Percentiles rank a stretch among this genome's conserved stretches.
Conservation (phyloP, 2,113 vertebrate species). For the Campylomormyrus numenius region DNA sequence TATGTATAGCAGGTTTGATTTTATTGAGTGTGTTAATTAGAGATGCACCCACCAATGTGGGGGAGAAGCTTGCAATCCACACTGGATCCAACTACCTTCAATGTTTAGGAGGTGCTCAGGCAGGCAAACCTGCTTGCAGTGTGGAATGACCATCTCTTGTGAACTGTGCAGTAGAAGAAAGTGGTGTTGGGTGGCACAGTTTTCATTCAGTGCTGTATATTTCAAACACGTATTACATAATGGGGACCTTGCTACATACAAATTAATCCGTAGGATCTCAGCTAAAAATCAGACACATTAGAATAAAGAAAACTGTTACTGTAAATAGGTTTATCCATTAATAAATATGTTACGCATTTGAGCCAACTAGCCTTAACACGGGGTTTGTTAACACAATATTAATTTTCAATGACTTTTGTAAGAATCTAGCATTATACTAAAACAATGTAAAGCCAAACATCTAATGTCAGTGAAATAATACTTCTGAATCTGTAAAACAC, state of each 20-base stretch:
- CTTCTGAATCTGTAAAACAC: background rate
- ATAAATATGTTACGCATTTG: background rate
- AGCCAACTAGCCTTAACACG: background rate
- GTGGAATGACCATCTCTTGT: background rate
- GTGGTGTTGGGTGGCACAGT: background rate
- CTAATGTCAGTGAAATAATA: background rate
- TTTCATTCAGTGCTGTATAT: background rate
- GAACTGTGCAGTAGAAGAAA: background rate
- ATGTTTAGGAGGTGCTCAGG: background rate
- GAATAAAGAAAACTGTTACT: background rate
- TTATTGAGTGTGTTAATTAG: background rate
- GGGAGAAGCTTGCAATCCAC: too few relatives aligned
- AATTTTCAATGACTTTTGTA: background rate
- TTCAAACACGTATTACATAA: background rate
- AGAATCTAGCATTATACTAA: background rate
- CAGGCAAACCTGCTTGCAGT: background rate
- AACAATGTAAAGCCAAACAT: background rate
- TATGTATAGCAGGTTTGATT: background rate
- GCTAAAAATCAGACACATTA: background rate
- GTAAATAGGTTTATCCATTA: background rate
- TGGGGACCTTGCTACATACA: background rate
- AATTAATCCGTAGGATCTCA: background rate
- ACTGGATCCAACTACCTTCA: background rate
- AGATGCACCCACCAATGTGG: too few relatives aligned
- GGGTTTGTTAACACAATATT: background rate